A percentile compares a stretch with the other conserved stretches of the same genome.
Evolutionary conservation across 1,140 invertebrate species (phyloP).

Genomic region (Paracyclopina nana): DNA sequence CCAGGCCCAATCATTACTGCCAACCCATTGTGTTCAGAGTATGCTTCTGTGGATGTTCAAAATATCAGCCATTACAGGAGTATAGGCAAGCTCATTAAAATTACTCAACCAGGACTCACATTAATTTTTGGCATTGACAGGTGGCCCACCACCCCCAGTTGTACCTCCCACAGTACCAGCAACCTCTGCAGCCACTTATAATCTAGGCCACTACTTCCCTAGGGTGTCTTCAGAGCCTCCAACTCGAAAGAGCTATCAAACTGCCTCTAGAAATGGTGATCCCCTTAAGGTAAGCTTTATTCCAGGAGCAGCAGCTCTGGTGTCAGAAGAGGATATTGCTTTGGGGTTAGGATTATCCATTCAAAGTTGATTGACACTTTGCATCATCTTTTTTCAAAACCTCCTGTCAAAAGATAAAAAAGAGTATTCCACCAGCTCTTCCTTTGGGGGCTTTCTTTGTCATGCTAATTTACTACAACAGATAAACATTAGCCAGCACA

Average conservation of each 20-base stretch:
- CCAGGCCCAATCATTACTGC: not conserved
- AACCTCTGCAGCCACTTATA: not conserved
- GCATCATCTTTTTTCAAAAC: too few species aligned
- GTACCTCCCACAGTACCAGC: not conserved
- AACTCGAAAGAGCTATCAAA: slow-evolving; percentile 7
- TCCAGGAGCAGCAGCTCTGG: too few species aligned
- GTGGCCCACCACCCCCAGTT: not conserved
- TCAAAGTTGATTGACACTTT: too few species aligned
- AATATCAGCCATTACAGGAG: not conserved
- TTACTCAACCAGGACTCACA: not conserved
- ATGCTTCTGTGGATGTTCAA: slow-evolving; percentile 11
- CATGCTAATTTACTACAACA: too few species aligned
- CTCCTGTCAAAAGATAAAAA: too few species aligned
- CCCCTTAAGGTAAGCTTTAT: too few species aligned
- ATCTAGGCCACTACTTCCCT: slow-evolving; percentile 9
- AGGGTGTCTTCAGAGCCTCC: slow-evolving; percentile 8
- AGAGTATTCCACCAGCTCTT: too few species aligned
- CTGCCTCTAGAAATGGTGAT: not conserved
- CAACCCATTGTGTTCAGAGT: slow-evolving; percentile 2
- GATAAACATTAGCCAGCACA: not conserved
- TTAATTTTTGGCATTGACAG: not conserved
- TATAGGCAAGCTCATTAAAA: not conserved
- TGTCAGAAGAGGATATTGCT: too few species aligned
- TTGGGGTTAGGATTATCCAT: too few species aligned
- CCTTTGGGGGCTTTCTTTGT: too few species aligned